Base-by-base conservation (phyloP, 2,113 vertebrate species). In the Heterochromis multidens region DNA sequence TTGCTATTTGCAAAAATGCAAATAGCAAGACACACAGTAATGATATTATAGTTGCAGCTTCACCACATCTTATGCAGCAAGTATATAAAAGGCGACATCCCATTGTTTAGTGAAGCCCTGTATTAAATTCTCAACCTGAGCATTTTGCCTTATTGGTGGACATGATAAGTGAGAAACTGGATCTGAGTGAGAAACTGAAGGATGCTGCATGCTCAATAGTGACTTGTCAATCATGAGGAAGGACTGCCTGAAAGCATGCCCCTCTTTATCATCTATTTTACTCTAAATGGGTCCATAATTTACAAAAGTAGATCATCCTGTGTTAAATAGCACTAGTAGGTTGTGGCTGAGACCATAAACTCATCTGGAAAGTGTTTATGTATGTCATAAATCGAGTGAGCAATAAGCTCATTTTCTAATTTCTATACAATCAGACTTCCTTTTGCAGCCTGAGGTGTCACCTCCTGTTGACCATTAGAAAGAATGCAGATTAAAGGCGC, bases 81-180 rank as follows among this genome's bases (percentile, higher is more conserved):
- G 14, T 70, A 1, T 19, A 11, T 46, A 19, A 1, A 4, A 43
- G n/a, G 8, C 2, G 63, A 27, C 0, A 70, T 46, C 23, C 16
- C 63, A 70, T 43, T 67, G 35, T 35, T 67, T 43, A 1, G 37
- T 1, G 7, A 25, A 67, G n/a, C 63, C n/a, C 63, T 43, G 63
- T 25, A 25, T 67, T 67, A 43, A 43, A 67, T 16, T 25, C 35
- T 67, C n/a, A 43, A 16, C 35, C 63, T 25, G 63, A 67, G 16
- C 14, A 17, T 46, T 67, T 67, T 25, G 7, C 0, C 12, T 37
- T 23, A 67, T 40, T 40, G 9, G 37, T 43, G 37, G 4, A 0
- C 35, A 25, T 17, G 43, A 40, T 11, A 40, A 3, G 23, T 5
- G 37, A 0, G 21, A 40, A 13, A 16, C 62, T n/a, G 37, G 10